phyloP scores from a whole-genome alignment of 2,797 vertebrate genomes.

The Crenuchus spilurus region DNA sequence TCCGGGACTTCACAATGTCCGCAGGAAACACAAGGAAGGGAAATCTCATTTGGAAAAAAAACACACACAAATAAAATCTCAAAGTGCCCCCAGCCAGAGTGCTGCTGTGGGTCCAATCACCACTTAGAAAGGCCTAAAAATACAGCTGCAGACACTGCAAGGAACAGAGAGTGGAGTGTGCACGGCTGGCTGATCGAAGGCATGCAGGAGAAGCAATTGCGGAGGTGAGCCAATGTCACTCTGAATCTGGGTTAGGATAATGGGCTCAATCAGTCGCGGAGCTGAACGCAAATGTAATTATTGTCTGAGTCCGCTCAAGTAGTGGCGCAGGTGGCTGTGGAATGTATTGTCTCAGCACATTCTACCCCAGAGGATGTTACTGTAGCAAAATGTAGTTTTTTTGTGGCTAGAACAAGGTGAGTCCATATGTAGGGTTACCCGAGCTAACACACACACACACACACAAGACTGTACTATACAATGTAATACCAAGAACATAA shows the following conservation, averaged over 20 bases:
- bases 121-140: conserved; percentile 18
- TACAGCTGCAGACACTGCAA: conserved; percentile 1
- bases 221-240: conserved; percentile 43
- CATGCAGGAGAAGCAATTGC: conserved; percentile 40
- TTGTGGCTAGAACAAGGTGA: neutral
- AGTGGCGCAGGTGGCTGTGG: conserved; percentile 23
- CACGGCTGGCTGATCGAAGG: conserved; percentile 31
- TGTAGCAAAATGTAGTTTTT: conserved; percentile 15
- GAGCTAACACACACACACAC: neutral
- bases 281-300: conserved; percentile 52
- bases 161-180: conserved; percentile 7
- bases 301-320: conserved; percentile 47
- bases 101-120: conserved; percentile 17
- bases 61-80: conserved; percentile 15
- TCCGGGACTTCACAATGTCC: conserved; percentile 2
- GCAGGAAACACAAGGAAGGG: conserved; percentile 5
- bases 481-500: too few species aligned
- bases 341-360: conserved; percentile 45
- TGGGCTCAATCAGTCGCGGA: conserved; percentile 47
- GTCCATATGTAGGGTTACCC: neutral
- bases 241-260: conserved; percentile 51
- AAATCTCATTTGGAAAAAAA: neutral
- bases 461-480: neutral
- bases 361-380: conserved; percentile 23
- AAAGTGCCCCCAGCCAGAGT: conserved; percentile 10